Evolutionary conservation across 2,888 invertebrate genomes (phyloP).

Genomic region (Aelia acuminata): DNA sequence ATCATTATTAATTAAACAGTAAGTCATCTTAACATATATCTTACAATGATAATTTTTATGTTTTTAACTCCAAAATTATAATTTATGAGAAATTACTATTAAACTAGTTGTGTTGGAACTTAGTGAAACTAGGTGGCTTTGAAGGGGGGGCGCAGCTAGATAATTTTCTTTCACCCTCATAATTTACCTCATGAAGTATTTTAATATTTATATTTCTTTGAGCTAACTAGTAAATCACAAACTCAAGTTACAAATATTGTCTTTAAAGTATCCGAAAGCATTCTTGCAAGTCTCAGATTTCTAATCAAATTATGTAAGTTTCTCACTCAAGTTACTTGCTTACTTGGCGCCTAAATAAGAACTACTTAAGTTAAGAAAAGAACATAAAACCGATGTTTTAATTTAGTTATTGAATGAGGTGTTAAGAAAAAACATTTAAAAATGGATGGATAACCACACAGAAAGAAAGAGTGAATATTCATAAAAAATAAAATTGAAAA

Average conservation of each 20-base stretch:
- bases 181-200: too few relatives aligned
- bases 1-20: too few relatives aligned
- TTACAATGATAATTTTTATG: too few relatives aligned
- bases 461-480: neutral
- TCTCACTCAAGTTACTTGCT: neutral
- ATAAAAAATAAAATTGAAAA: neutral
- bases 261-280: neutral
- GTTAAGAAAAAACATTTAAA: neutral
- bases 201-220: neutral
- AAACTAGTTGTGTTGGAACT: neutral
- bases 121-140: neutral
- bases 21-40: too few relatives aligned
- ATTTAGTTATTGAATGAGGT: neutral
- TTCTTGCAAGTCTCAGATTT: neutral
- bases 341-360: slow-evolving; percentile 17
- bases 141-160: neutral
- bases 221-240: neutral
- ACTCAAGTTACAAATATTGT: neutral
- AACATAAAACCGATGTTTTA: neutral
- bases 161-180: neutral
- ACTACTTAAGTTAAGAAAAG: neutral
- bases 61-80: too few relatives aligned
- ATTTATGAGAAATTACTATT: neutral
- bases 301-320: neutral
- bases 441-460: neutral